Conservation (phyloP, 1,140 invertebrate species). For the Drosophila auraria region DNA sequence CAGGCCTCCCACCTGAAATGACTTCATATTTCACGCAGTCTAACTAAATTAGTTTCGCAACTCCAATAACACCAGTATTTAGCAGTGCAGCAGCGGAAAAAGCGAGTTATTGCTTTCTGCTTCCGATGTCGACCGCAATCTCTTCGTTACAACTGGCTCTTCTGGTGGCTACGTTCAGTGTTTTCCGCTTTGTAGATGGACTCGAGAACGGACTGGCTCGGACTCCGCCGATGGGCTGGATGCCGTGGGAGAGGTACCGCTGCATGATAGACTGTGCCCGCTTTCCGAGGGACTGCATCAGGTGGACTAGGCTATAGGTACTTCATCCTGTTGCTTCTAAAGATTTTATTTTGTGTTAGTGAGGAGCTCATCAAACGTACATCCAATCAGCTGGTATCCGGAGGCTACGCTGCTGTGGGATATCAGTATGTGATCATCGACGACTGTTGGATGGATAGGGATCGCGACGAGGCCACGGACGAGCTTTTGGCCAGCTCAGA, state of each 20-base stretch:
- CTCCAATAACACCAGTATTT: neutral
- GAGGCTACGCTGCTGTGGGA: slow-evolving; percentile 94
- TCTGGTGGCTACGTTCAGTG: neutral
- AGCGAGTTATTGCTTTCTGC: neutral
- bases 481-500: slow-evolving; percentile 92
- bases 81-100: neutral
- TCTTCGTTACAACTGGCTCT: neutral
- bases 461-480: slow-evolving; percentile 89
- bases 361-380: slow-evolving; percentile 96
- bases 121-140: neutral
- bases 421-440: slow-evolving; percentile 98
- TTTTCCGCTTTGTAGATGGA: slow-evolving; percentile 45
- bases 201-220: slow-evolving; percentile 93
- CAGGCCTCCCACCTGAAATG: neutral
- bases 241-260: slow-evolving; percentile 95
- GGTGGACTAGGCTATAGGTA: slow-evolving; percentile 86
- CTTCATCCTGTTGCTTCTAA: slow-evolving; percentile 28
- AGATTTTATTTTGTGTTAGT: slow-evolving; percentile 86
- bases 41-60: slow-evolving; percentile 8
- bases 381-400: slow-evolving; percentile 94
- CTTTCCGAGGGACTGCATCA: slow-evolving; percentile 96
- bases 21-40: neutral
- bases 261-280: slow-evolving; percentile 96
- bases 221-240: slow-evolving; percentile 95
- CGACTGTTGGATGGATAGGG: slow-evolving; percentile 96